Evolutionary conservation across 2,888 invertebrate species (phyloP), one percentile per base, ranked within the genome.

Genomic region (Heliconius hortense): DNA sequence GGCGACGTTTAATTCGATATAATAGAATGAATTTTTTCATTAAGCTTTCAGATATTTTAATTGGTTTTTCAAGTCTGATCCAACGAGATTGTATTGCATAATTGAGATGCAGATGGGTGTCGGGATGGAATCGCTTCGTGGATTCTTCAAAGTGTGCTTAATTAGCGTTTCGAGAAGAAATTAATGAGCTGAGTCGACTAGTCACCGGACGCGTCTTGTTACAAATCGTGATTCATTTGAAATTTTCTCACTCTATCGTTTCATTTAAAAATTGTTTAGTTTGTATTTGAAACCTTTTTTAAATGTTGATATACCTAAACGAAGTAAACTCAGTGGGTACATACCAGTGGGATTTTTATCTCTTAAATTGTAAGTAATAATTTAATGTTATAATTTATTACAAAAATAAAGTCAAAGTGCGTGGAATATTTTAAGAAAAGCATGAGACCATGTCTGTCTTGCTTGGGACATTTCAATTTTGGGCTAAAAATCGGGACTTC

Each of bases 101-200:
- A 88, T 88, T 87, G 84, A 88, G 82, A 86, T 85, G 87, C 86
- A 85, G 81, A 84, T 80, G 80, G 82, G 80, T 79, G 82, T 78
- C 83, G 84, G 83, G 87, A 84, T 83, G 83, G 86, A 88, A 90
- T 87, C 86, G 83, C 83, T 83, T 83, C 80, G 82, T 89, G 89
- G 89, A 90, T 88, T 86, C 88, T 90, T 89, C 85, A 89, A 88
- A 88, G 85, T 85, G 84, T 83, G 82, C 87, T 89, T 90, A 88
- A 91, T 90, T 90, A 88, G 88, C 84, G 86, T 85, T 88, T 87
- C 85, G 84, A 86, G 88, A 84, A 86, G 86, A 87, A 87, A 85
- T 87, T 91, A 89, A 90, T 90, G 88, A 89, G 86, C 85, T 85
- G 75, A 78, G 73, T 77, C 77, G 77, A 75, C 75, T 68, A 71